A percentile compares a stretch with the other conserved stretches of the same genome.
Evolutionary conservation across 2,113 vertebrate species (phyloP).

Genomic region (Trochalopteron elliotii): DNA sequence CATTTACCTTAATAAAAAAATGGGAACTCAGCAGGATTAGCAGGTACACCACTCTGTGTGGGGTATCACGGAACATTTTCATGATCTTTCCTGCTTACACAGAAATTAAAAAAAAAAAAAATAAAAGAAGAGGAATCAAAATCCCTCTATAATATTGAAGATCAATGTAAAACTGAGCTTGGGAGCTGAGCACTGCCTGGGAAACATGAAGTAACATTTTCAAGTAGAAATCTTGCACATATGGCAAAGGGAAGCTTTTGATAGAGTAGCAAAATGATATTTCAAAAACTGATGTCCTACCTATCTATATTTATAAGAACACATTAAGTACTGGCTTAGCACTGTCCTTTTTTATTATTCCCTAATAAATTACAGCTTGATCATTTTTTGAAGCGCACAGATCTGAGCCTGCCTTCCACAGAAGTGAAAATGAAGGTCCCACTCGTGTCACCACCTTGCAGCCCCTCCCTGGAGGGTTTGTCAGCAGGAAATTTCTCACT

Average conservation of each 20-base stretch:
- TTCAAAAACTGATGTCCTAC: background rate
- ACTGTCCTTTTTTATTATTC: background rate
- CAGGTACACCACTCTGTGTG: background rate
- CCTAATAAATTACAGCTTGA: background rate
- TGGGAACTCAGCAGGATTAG: background rate
- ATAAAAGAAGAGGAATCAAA: background rate
- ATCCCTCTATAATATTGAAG: background rate
- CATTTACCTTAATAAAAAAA: background rate
- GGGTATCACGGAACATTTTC: background rate
- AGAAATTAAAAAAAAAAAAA: background rate
- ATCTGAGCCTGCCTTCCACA: background rate
- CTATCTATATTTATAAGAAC: conserved; percentile 38
- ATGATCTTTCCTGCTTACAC: background rate
- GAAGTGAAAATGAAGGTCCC: background rate
- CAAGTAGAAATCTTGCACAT: conserved; percentile 5
- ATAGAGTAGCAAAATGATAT: conserved; percentile 8
- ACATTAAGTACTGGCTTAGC: background rate
- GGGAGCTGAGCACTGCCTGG: background rate
- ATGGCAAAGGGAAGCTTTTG: conserved; percentile 31
- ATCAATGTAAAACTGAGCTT: background rate
- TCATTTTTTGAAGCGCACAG: background rate
- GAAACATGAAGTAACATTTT: background rate
- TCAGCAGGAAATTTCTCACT: background rate
- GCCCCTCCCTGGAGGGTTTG: background rate
- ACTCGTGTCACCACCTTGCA: background rate